These are phyloP conservation scores for Apamea monoglypha DNA, from an alignment of 2,888 invertebrate species.

Conservation along the genomic window DNA sequence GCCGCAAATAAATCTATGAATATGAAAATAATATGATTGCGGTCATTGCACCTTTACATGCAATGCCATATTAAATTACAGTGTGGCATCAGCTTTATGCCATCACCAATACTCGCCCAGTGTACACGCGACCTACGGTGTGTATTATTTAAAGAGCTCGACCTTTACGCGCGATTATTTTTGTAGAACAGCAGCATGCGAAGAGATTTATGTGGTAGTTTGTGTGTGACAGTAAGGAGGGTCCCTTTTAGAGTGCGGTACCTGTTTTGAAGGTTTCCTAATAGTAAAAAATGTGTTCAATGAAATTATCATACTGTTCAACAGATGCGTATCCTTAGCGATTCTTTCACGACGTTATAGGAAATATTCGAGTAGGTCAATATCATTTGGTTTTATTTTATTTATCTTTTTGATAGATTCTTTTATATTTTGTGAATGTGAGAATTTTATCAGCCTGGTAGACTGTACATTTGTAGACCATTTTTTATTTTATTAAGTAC, in stretches of 20 bases:
- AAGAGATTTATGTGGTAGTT: conserved; percentile 23
- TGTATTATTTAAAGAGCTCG: conserved; percentile 50
- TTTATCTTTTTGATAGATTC: too few species aligned
- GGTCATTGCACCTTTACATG: not conserved
- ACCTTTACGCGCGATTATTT: conserved; percentile 46
- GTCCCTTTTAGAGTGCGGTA: not conserved
- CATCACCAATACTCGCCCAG: not conserved
- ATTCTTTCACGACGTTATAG: too few species aligned
- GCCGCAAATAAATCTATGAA: not conserved
- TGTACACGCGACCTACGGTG: conserved; percentile 6
- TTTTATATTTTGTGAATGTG: too few species aligned
- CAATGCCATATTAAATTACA: not conserved
- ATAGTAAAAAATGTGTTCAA: not conserved
- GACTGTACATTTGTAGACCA: too few species aligned
- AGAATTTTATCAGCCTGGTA: too few species aligned
- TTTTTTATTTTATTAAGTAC: too few species aligned
- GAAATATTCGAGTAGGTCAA: too few species aligned
- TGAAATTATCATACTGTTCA: too few species aligned
- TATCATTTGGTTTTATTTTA: too few species aligned
- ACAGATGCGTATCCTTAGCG: too few species aligned
- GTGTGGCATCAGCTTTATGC: not conserved
- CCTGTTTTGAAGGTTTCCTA: not conserved
- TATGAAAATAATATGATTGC: not conserved
- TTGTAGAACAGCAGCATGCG: conserved; percentile 23
- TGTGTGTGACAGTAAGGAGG: not conserved